Evolutionary conservation across 2,888 invertebrate genomes (phyloP), one percentile per base, ranked within the genome.

Genomic region (Molanna angustata): DNA sequence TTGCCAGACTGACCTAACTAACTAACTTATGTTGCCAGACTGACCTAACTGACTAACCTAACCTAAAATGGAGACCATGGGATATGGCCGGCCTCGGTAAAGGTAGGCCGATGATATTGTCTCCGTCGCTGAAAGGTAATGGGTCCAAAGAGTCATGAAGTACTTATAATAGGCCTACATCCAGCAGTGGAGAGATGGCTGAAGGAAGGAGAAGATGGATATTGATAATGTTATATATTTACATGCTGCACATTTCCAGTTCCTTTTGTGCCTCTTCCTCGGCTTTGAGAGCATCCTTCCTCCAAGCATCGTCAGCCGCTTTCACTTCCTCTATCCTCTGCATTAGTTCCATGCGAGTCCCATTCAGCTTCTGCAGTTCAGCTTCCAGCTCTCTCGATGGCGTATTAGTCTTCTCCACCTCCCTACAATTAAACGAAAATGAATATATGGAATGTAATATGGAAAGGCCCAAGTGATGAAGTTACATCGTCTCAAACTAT

Each of bases 241-340:
- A 48, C 44, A 40, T 6, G 31, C 27, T 19, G 27, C 17, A 7
- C n/a, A 16, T 14, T 14, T 45, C 33, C 49, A 41, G 21, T 32
- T 54, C 45, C 13, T 33, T 7, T 11, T 9, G 11, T 2, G 44
- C 18, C 18, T 54, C 49, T 9, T 7, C 14, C 4, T 32, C n/a
- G 2, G 54, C 49, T 27, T 21, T 45, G 16, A 32, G 16, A 7
- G 41, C 40, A 19, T 54, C 54, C 6, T 22, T 18, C 27, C 41
- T 13, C 49, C 49, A 49, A 13, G 45, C 43, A 6, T 18, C 16
- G 35, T 44, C 33, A 11, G 45, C 41, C 14, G 41, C 45, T n/a
- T 20, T 40, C 20, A 45, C 7, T 14, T 40, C 49, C 17, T 54
- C 37, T 6, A 37, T 39, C 7, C 45, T 33, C 19, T 40, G 35